These are phyloP conservation scores for Lemur catta DNA, from an alignment of 2,797 vertebrate genomes.

Conservation along the genomic window DNA sequence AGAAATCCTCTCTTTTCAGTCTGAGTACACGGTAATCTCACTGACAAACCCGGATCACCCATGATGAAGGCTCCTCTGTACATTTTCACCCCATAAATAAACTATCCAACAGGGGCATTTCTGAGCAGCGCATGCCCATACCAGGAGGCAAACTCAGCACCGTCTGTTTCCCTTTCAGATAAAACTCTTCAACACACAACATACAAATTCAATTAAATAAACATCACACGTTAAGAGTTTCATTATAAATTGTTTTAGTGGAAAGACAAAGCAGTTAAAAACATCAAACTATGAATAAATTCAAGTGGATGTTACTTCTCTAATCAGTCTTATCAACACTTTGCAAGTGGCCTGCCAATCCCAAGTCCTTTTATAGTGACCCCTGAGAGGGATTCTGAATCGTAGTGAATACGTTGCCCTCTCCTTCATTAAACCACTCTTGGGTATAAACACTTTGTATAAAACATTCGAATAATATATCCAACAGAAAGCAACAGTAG, in stretches of 20 bases:
- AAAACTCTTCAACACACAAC: background rate
- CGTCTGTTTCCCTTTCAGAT: background rate
- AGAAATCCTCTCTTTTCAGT: background rate
- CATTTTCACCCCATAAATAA: background rate
- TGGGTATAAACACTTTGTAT: background rate
- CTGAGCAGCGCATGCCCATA: background rate
- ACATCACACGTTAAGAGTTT: background rate
- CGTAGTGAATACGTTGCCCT: background rate
- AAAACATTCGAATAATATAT: background rate
- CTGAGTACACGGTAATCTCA: background rate
- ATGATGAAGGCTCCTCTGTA: background rate
- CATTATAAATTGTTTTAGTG: background rate
- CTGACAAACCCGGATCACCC: background rate
- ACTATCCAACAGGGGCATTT: background rate
- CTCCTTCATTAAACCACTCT: background rate
- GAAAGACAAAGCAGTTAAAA: background rate
- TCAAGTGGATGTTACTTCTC: background rate
- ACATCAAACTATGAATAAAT: background rate
- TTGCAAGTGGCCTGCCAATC: background rate
- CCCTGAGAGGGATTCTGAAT: background rate
- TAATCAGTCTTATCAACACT: background rate
- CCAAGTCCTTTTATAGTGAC: background rate
- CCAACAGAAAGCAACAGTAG: background rate
- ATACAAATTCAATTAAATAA: background rate
- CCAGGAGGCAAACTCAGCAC: background rate